These are phyloP conservation scores for Nemopilema nomurai DNA, from an alignment of 30 jellyfish, hydroid and myxozoan genomes.

Conservation along the genomic window DNA sequence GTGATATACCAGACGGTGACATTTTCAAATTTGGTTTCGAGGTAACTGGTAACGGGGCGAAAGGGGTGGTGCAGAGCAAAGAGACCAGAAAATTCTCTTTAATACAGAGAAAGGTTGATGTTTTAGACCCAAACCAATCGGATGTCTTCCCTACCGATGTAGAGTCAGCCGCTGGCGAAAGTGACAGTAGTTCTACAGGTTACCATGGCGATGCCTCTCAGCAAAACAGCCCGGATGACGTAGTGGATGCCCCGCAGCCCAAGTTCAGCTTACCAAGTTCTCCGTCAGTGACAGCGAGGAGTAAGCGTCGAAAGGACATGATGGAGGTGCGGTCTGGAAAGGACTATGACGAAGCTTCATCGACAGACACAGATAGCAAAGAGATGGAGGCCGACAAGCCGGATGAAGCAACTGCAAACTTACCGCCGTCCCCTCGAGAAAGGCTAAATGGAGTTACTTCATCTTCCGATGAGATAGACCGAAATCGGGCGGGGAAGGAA, in stretches of 20 bases:
- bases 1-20: conserved; percentile 23
- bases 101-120: conserved; percentile 39
- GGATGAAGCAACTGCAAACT: conserved; percentile 4
- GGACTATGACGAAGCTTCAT: conserved; percentile 9
- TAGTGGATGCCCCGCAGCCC: conserved; percentile 11
- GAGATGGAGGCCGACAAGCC: conserved; percentile 15
- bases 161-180: conserved; percentile 52
- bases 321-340: conserved; percentile 6
- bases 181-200: conserved; percentile 64
- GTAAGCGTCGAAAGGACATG: conserved; percentile 41
- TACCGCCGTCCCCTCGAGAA: conserved; percentile 56
- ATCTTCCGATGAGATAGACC: conserved; percentile 38
- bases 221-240: conserved; percentile 64
- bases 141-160: conserved; percentile 49
- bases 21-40: conserved; percentile 32
- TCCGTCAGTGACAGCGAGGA: conserved; percentile 52
- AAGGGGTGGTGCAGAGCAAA: neutral
- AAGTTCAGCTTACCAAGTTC: conserved; percentile 49
- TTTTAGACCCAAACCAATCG: conserved; percentile 14
- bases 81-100: neutral
- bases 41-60: neutral
- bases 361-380: conserved; percentile 19
- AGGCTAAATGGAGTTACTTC: conserved; percentile 61
- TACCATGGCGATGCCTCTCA: conserved; percentile 66
- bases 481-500: neutral